Evolutionary conservation across 2,888 invertebrate species (phyloP).

Genomic region (Stenurella melanura): DNA sequence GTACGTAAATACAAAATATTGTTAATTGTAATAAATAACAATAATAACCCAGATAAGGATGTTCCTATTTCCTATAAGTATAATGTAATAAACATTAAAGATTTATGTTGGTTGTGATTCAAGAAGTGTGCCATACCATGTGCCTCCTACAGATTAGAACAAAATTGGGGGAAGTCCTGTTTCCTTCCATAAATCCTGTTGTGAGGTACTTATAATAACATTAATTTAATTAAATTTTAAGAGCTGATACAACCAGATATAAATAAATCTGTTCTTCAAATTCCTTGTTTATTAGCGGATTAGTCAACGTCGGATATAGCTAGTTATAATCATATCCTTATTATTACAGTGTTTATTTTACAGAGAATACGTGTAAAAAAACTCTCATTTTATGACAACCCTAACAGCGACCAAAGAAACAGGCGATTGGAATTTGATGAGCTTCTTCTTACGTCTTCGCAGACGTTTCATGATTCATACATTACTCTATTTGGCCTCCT

Average conservation of each 20-base stretch:
- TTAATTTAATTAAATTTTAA: constrained; percentile 35
- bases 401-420: too few relatives aligned
- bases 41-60: constrained; percentile 43
- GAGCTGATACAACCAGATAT: background rate
- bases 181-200: constrained; percentile 44
- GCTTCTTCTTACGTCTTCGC: too few relatives aligned
- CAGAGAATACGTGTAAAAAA: background rate
- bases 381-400: background rate
- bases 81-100: constrained; percentile 45
- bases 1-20: constrained; percentile 22
- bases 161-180: constrained; percentile 48
- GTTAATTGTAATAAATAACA: constrained; percentile 37
- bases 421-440: too few relatives aligned
- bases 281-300: constrained; percentile 11
- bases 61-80: constrained; percentile 40
- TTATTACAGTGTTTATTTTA: constrained; percentile 4
- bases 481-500: too few relatives aligned
- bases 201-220: constrained; percentile 31
- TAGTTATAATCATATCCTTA: constrained; percentile 29
- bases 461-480: too few relatives aligned
- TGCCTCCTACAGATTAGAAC: constrained; percentile 36
- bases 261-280: constrained; percentile 7
- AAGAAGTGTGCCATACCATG: constrained; percentile 43
- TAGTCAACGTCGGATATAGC: constrained; percentile 15
- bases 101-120: constrained; percentile 39